Conservation (phyloP, 1,140 invertebrate species). For the Chironomus striatipennis region DNA sequence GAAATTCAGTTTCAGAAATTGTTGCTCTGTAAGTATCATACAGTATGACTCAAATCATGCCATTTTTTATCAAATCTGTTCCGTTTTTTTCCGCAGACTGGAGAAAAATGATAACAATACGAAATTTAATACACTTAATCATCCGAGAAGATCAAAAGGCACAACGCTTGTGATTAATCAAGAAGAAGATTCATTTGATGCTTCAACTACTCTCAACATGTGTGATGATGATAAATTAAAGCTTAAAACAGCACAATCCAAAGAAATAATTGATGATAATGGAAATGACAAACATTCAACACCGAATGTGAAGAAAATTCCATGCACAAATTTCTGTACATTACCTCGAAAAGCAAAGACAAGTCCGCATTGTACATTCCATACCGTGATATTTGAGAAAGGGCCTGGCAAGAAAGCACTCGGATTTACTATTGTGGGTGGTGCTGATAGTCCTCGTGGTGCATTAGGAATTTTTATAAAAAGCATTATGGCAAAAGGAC, state of each 20-base stretch:
- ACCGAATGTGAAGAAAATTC: slow-evolving; percentile 42
- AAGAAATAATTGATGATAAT: slow-evolving; percentile 38
- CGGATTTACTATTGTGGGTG: slow-evolving; percentile 88
- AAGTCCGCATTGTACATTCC: slow-evolving; percentile 53
- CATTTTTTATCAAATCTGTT: not conserved
- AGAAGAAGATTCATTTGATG: slow-evolving; percentile 30
- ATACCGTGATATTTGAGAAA: slow-evolving; percentile 73
- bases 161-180: slow-evolving; percentile 35
- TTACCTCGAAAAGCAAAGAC: slow-evolving; percentile 57
- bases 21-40: not conserved
- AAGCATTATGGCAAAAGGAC: slow-evolving; percentile 76
- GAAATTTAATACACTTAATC: not conserved
- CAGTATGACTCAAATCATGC: too few species aligned
- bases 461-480: slow-evolving; percentile 85
- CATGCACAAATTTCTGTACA: slow-evolving; percentile 57
- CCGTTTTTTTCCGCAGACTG: not conserved
- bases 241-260: slow-evolving; percentile 40
- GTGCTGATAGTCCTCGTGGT: slow-evolving; percentile 78
- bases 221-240: slow-evolving; percentile 28
- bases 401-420: slow-evolving; percentile 75
- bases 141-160: not conserved
- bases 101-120: not conserved
- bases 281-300: slow-evolving; percentile 31
- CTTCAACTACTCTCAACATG: slow-evolving; percentile 24
- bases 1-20: not conserved